Conservation (phyloP, 2,113 vertebrate species). For the Rostratula benghalensis region DNA sequence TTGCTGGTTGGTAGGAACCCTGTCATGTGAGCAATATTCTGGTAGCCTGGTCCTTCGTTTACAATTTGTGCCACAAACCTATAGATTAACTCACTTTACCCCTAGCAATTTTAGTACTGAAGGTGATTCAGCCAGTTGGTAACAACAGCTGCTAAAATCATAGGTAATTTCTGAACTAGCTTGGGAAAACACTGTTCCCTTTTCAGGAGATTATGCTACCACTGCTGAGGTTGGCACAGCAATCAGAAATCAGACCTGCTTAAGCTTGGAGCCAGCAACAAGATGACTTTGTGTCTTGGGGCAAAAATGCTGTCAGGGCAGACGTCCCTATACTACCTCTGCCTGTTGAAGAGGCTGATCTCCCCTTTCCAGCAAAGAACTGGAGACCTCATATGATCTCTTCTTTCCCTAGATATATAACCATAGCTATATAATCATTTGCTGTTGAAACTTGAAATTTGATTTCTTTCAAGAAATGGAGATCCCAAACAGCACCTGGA, state of each 20-base stretch:
- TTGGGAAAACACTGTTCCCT: neutral
- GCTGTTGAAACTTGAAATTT: neutral
- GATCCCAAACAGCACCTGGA: neutral
- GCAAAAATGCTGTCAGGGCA: neutral
- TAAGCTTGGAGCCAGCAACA: neutral
- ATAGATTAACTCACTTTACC: neutral
- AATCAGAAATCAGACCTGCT: neutral
- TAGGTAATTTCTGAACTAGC: neutral
- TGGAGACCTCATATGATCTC: neutral
- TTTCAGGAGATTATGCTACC: neutral
- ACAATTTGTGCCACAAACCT: neutral
- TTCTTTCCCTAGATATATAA: neutral
- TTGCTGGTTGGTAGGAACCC: neutral
- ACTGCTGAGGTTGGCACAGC: neutral
- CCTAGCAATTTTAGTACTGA: neutral
- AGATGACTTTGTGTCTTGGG: neutral
- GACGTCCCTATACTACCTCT: neutral
- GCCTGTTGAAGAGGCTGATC: neutral
- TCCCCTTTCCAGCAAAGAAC: neutral
- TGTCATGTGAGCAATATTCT: neutral
- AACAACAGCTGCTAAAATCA: neutral
- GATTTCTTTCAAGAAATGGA: neutral
- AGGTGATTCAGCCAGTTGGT: neutral
- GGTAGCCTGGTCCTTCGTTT: neutral
- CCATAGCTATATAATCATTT: neutral